Conservation (phyloP, 2,797 vertebrate genomes). For the Rhinella marina region DNA sequence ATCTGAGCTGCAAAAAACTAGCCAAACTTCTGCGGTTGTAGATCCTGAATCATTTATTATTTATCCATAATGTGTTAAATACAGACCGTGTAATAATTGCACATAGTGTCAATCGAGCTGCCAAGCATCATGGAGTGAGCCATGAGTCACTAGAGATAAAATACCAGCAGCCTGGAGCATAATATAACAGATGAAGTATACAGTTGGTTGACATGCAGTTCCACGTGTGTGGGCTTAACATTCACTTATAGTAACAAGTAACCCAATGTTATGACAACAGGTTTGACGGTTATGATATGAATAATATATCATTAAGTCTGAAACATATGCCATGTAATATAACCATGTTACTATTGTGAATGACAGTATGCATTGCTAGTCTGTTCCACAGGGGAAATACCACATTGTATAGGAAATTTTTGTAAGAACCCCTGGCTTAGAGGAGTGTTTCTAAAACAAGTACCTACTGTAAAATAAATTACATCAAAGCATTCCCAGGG, state of each 20-base stretch:
- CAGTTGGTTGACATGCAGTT: no score
- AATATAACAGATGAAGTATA: not conserved
- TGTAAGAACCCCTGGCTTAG: not conserved
- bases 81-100: not conserved
- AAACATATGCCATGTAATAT: not conserved
- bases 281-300: constrained; percentile 8
- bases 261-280: not conserved
- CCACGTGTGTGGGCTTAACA: not conserved
- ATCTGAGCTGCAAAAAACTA: not conserved
- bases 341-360: not conserved
- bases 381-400: not conserved
- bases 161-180: not conserved
- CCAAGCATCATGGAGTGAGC: not conserved
- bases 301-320: not conserved
- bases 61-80: not conserved
- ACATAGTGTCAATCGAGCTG: not conserved
- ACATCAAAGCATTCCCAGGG: not conserved
- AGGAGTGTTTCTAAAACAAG: not conserved
- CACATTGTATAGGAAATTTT: not conserved
- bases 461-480: not conserved
- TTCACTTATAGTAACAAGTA: not conserved
- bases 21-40: no score
- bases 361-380: not conserved
- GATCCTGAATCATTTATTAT: not conserved
- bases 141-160: not conserved